Evolutionary conservation across 2,888 invertebrate species (phyloP).

Genomic region (Lathronympha strigana): DNA sequence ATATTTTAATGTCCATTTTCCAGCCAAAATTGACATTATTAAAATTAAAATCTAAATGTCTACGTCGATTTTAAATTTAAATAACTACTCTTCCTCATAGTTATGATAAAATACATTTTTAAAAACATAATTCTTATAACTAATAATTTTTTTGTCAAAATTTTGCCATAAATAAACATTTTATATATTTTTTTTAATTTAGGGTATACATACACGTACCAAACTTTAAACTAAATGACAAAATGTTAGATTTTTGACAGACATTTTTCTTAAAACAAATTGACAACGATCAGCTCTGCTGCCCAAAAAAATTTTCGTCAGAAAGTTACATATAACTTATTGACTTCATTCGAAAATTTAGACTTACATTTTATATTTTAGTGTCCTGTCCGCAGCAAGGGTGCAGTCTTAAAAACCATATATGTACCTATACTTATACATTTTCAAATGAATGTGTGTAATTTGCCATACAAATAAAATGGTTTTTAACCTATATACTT

Average conservation of each 20-base stretch:
- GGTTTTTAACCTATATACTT: too few species aligned
- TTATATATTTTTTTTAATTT: background rate
- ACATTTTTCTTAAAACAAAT: conserved; percentile 15
- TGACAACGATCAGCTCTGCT: conserved; percentile 25
- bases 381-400: too few species aligned
- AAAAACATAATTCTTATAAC: conserved; percentile 8
- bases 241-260: conserved; percentile 13
- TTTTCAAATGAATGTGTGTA: too few species aligned
- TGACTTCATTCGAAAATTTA: too few species aligned
- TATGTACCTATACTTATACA: too few species aligned
- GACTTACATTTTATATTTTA: too few species aligned
- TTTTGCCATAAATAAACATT: background rate
- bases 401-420: too few species aligned
- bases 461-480: too few species aligned
- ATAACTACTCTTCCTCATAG: conserved; percentile 25
- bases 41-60: conserved; percentile 24
- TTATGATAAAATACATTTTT: conserved; percentile 10
- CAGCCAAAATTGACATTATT: conserved; percentile 29
- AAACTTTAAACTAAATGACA: too few species aligned
- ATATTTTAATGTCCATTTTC: conserved; percentile 29
- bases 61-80: conserved; percentile 26
- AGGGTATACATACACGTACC: background rate
- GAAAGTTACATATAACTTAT: background rate
- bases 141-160: conserved; percentile 15
- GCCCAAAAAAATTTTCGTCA: background rate